A percentile compares a stretch with the other conserved stretches of the same genome.
These are phyloP conservation scores for Chiroxiphia lanceolata DNA, from an alignment of 2,797 vertebrate species.

Conservation along the genomic window DNA sequence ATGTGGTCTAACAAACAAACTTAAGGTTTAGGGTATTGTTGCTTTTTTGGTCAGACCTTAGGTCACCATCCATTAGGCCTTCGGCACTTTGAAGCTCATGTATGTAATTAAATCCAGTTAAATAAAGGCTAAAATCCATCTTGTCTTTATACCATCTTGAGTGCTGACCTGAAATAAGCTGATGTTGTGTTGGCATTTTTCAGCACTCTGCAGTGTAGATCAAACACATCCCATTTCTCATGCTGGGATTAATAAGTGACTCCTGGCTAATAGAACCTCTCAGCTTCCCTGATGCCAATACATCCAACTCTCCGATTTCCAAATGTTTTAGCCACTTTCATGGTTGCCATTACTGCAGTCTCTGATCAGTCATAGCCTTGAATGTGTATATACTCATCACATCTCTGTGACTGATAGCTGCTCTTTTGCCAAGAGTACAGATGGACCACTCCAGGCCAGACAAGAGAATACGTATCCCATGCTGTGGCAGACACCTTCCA, in stretches of 20 bases:
- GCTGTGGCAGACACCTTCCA: not conserved
- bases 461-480: rapidly evolving
- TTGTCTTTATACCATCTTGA: not conserved
- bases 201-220: not conserved
- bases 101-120: constrained; percentile 23
- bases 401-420: not conserved
- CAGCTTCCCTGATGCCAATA: not conserved
- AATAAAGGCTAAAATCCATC: constrained; percentile 20
- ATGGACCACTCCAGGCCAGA: rapidly evolving
- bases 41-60: constrained; percentile 1
- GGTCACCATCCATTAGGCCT: not conserved
- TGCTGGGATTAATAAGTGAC: not conserved
- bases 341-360: not conserved
- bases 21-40: constrained; percentile 23
- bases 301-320: not conserved
- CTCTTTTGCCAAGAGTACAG: not conserved
- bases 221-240: not conserved
- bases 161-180: not conserved
- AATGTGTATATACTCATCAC: not conserved
- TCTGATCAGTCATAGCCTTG: not conserved
- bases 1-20: not conserved
- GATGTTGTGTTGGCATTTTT: not conserved
- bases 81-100: not conserved
- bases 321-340: not conserved
- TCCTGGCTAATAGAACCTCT: not conserved